Conservation (phyloP, 2,888 invertebrate species). For the Girardia tigrina region DNA sequence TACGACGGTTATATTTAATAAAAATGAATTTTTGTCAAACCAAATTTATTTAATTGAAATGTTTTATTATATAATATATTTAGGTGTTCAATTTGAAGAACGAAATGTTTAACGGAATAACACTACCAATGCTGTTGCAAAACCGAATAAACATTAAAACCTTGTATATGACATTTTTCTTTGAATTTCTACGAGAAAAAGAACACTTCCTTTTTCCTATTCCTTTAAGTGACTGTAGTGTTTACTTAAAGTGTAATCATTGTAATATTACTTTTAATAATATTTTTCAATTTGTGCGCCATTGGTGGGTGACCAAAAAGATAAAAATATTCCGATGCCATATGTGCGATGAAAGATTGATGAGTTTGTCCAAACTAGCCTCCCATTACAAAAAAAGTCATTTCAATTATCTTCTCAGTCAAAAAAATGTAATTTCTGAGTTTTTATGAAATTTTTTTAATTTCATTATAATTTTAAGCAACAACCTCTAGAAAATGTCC, state of each 20-base stretch:
- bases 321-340: background rate
- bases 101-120: background rate
- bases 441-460: background rate
- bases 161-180: slow-evolving; percentile 19
- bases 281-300: slow-evolving; percentile 19
- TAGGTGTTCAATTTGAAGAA: slow-evolving; percentile 14
- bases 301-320: background rate
- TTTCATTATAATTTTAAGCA: too few relatives aligned
- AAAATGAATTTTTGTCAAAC: too few relatives aligned
- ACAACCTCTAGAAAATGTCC: too few relatives aligned
- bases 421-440: slow-evolving; percentile 1
- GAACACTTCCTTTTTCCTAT: background rate
- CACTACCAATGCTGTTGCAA: background rate
- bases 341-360: background rate
- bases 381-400: background rate
- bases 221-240: background rate
- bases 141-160: background rate
- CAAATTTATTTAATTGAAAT: too few relatives aligned
- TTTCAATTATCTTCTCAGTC: background rate
- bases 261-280: background rate
- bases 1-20: too few relatives aligned
- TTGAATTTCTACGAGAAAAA: background rate
- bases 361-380: background rate
- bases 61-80: too few relatives aligned
- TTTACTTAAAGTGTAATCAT: background rate